Base-by-base conservation (phyloP, 2,113 vertebrate species). In the Capreolus pygargus region DNA sequence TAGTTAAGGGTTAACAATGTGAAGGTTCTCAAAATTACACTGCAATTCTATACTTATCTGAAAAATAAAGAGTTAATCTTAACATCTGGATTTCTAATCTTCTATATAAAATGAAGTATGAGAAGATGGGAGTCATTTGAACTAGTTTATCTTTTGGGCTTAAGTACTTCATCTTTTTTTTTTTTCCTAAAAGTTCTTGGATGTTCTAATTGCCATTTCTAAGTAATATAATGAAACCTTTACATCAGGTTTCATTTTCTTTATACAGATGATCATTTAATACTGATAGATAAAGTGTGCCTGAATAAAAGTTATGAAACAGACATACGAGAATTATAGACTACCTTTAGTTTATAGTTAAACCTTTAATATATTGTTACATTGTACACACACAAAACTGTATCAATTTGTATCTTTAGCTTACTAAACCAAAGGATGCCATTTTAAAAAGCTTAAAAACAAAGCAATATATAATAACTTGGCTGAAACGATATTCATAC, bases 41-140 rank as follows among this genome's bases (percentile, higher is more conserved):
- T 84, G 16, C 30, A 95, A 89, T 76, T 61, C 61, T 91, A 70
- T 70, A 43, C 14, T 67, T 82, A 12, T 70, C 79, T 96, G 50
- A 86, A 94, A 95, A 96, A 36, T 58, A 50, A 21, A 86, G 25
- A 84, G 43, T 55, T 89, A 83, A 93, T 92, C 6, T 58, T 91
- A 67, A 95, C 82, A 96, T 94, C 39, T 93, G 54, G 47, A 78
- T 86, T 95, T 70, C 50, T 89, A 91, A 78, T 91, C 36, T 81
- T 74, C 81, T 30, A 16, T 70, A 36, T 45, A 82, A 96, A 14
- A 87, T 39, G 9, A 25, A 96, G 3, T 47, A 79, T 86, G 57
- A 89, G 54, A 88, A 74, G n/a, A 54, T 33, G 23, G 57, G 7
- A 36, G 67, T 55, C n/a, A 36, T 54, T 27, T 89, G 47, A 93